These are phyloP conservation scores for Diachasmimorpha longicaudata DNA, from an alignment of 1,140 invertebrate genomes.

Conservation along the genomic window DNA sequence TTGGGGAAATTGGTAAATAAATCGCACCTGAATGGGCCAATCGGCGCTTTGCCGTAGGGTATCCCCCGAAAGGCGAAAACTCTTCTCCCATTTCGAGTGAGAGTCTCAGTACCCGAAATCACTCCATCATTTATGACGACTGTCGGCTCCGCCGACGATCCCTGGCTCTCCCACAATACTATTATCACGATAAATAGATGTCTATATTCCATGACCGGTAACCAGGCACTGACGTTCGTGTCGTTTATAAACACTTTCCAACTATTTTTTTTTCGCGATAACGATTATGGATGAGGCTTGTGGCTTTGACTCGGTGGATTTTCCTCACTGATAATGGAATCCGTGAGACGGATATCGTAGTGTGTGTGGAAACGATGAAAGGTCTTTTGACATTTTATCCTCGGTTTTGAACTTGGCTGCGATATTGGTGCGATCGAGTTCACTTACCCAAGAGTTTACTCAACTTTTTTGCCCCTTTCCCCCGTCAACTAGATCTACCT, in stretches of 20 bases:
- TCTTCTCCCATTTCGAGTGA: slow-evolving; percentile 19
- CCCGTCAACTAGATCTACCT: too few relatives aligned
- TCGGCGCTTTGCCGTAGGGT: slow-evolving; percentile 66
- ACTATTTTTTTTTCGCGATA: not conserved
- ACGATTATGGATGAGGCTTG: not conserved
- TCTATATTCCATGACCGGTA: not conserved
- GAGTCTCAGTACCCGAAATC: slow-evolving; percentile 14
- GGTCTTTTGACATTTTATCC: not conserved
- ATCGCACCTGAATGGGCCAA: slow-evolving; percentile 59
- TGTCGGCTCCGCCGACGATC: not conserved
- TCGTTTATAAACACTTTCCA: not conserved
- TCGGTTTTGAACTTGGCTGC: not conserved
- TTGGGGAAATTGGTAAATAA: not conserved
- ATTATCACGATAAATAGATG: not conserved
- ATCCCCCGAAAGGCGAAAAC: slow-evolving; percentile 60
- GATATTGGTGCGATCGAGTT: too few relatives aligned
- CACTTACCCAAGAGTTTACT: too few relatives aligned
- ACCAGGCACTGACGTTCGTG: not conserved
- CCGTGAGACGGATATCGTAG: not conserved
- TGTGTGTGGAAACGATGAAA: not conserved
- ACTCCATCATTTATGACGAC: slow-evolving; percentile 11
- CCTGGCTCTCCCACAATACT: not conserved
- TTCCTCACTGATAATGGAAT: not conserved
- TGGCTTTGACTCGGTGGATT: not conserved
- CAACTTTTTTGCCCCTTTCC: too few relatives aligned